Evolutionary conservation across 2,888 invertebrate genomes (phyloP).

Genomic region (Lycia hirtaria): DNA sequence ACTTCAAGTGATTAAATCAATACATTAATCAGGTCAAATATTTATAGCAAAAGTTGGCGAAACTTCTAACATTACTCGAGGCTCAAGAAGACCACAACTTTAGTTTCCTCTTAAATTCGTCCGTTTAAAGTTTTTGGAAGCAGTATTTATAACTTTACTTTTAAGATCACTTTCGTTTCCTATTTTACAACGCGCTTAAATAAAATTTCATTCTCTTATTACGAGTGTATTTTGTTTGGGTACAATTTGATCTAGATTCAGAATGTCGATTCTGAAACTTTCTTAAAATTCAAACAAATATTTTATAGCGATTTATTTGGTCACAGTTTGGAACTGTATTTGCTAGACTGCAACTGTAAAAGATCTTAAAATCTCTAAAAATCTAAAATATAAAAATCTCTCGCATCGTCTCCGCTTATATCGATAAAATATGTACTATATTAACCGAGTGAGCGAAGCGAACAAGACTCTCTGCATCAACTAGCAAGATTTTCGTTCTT

Average conservation of each 20-base stretch:
- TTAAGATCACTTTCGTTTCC: slow-evolving; percentile 27
- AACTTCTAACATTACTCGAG: slow-evolving; percentile 25
- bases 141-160: slow-evolving; percentile 29
- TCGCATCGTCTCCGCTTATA: too few species aligned
- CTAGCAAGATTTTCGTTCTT: too few species aligned
- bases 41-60: slow-evolving; percentile 36
- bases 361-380: too few species aligned
- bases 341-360: too few species aligned
- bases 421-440: not conserved
- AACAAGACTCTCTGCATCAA: too few species aligned
- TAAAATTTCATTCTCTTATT: slow-evolving; percentile 15
- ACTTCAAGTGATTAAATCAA: slow-evolving; percentile 20
- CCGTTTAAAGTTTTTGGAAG: slow-evolving; percentile 27
- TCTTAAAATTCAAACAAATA: slow-evolving; percentile 2
- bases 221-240: slow-evolving; percentile 23
- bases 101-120: slow-evolving; percentile 33
- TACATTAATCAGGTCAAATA: slow-evolving; percentile 38
- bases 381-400: too few species aligned
- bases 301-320: slow-evolving; percentile 1
- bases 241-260: slow-evolving; percentile 1
- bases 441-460: too few species aligned
- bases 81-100: slow-evolving; percentile 16
- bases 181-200: slow-evolving; percentile 24
- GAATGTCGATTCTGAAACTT: not conserved
- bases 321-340: not conserved